These are phyloP conservation scores for Zygothrica quintamaculata DNA, from an alignment of 2,888 invertebrate genomes.

Conservation along the genomic window DNA sequence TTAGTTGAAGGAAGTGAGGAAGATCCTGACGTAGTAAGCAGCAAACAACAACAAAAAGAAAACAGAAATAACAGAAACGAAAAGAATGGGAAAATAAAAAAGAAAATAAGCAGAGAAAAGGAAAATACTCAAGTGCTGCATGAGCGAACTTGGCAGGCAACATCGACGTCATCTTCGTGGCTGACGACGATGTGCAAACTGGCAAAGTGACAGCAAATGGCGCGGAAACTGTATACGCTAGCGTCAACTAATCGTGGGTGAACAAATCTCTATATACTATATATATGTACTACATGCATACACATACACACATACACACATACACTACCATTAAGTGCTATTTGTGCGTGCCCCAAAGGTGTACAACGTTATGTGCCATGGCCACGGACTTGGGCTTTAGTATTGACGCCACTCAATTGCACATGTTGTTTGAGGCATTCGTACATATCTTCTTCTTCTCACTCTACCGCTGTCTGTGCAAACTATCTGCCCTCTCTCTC, in stretches of 20 bases:
- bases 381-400: slow-evolving; percentile 28
- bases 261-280: slow-evolving; percentile 66
- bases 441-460: not conserved
- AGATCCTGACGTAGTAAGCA: slow-evolving; percentile 29
- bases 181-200: slow-evolving; percentile 82
- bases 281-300: slow-evolving; percentile 21
- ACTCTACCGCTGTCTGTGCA: no score
- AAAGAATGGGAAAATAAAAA: no score
- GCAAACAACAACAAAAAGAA: slow-evolving; percentile 8
- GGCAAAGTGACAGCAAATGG: slow-evolving; percentile 82
- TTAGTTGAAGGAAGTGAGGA: slow-evolving; percentile 59
- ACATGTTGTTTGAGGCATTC: slow-evolving; percentile 36
- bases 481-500: not conserved
- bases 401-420: slow-evolving; percentile 57
- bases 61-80: not conserved
- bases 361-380: slow-evolving; percentile 34
- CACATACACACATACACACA: slow-evolving; percentile 5
- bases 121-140: slow-evolving; percentile 57
- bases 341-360: slow-evolving; percentile 41
- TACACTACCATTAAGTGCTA: slow-evolving; percentile 13
- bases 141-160: slow-evolving; percentile 70
- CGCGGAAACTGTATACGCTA: slow-evolving; percentile 81
- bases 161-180: slow-evolving; percentile 48
- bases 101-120: slow-evolving; percentile 4
- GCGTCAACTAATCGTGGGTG: slow-evolving; percentile 78